phyloP scores from a whole-genome alignment of 2,888 invertebrate genomes.

The Drosophila tanythrix region DNA sequence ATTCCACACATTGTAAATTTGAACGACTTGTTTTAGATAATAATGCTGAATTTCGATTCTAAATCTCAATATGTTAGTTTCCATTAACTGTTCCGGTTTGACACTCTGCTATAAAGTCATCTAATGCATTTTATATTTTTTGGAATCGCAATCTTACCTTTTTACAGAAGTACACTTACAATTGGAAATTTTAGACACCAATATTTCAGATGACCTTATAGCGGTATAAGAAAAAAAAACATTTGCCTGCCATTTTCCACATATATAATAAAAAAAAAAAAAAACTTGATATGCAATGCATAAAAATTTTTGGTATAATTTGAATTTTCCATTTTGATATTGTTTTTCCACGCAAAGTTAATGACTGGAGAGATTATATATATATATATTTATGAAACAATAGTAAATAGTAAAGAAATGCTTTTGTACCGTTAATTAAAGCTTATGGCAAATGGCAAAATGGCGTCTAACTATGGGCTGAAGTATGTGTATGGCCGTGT shows the following conservation, averaged over 20 bases:
- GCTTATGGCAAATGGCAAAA: constrained; percentile 62
- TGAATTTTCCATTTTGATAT: constrained; percentile 46
- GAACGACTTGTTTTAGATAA: too few species aligned
- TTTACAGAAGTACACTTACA: constrained; percentile 1
- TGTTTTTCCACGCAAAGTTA: constrained; percentile 75
- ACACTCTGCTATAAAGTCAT: constrained; percentile 37
- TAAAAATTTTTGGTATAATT: constrained; percentile 69
- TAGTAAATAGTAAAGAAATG: constrained; percentile 53
- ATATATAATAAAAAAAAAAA: constrained; percentile 24
- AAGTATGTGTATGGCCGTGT: constrained; percentile 17
- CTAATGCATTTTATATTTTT: constrained; percentile 13
- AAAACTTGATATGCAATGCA: constrained; percentile 54
- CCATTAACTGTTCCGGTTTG: neutral
- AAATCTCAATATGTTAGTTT: neutral
- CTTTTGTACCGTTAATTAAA: constrained; percentile 56
- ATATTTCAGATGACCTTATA: constrained; percentile 53
- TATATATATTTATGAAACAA: constrained; percentile 44
- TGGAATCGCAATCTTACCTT: constrained; percentile 52
- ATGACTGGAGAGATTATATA: constrained; percentile 82
- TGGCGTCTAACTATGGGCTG: constrained; percentile 38
- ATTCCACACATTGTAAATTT: neutral
- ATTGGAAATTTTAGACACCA: constrained; percentile 33
- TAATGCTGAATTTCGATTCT: neutral
- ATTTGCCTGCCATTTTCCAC: constrained; percentile 16
- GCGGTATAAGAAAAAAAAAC: constrained; percentile 16